These are phyloP conservation scores for Plotosus lineatus DNA, from an alignment of 2,113 vertebrate species.

Conservation along the genomic window DNA sequence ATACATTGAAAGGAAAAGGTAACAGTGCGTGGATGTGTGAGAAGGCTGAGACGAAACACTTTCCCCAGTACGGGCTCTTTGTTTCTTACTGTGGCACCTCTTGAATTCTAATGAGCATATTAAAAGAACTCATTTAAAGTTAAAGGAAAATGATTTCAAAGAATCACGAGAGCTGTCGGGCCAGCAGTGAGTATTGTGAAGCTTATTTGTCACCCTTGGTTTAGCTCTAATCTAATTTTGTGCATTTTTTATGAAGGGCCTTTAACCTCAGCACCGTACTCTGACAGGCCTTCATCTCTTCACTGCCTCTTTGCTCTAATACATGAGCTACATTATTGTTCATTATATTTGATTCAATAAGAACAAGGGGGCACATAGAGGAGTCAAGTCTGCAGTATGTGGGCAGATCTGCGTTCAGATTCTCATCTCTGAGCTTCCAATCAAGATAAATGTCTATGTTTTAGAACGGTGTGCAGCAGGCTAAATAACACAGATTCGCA, in stretches of 20 bases:
- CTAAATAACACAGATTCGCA: no score
- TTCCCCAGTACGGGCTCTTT: constrained; percentile 8
- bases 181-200: constrained; percentile 30
- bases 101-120: constrained; percentile 45
- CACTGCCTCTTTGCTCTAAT: neutral
- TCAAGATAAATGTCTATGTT: neutral
- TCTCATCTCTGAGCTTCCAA: neutral
- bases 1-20: neutral
- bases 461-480: neutral
- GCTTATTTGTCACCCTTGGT: constrained; percentile 42
- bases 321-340: neutral
- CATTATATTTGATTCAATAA: constrained; percentile 30
- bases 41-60: neutral
- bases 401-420: neutral
- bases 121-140: constrained; percentile 43
- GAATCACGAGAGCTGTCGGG: constrained; percentile 39
- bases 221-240: constrained; percentile 43
- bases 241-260: constrained; percentile 30
- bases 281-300: constrained; percentile 1
- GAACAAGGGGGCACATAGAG: neutral
- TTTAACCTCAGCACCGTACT: constrained; percentile 31
- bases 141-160: constrained; percentile 53
- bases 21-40: neutral
- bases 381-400: neutral
- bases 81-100: constrained; percentile 5